Conservation (phyloP, 2,113 vertebrate species). For the Anser cygnoides region DNA sequence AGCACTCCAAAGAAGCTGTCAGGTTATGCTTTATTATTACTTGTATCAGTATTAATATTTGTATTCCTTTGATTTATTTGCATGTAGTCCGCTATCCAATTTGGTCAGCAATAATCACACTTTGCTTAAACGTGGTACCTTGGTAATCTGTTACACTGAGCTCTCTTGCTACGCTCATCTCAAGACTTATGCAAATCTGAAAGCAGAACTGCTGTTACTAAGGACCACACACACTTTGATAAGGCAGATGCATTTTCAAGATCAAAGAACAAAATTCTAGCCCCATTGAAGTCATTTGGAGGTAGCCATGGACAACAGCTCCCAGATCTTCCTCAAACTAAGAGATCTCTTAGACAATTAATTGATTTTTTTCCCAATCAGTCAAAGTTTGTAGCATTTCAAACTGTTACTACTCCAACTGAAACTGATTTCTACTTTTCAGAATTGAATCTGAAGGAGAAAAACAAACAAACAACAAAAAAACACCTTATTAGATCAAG, state of each 20-base stretch:
- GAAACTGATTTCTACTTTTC: not conserved
- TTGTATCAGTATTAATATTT: not conserved
- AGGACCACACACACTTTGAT: not conserved
- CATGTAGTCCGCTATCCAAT: not conserved
- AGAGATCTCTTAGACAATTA: not conserved
- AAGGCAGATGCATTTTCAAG: not conserved
- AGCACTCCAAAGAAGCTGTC: not conserved
- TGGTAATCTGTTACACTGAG: conserved; percentile 39
- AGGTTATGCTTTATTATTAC: not conserved
- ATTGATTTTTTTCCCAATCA: not conserved
- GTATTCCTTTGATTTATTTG: not conserved
- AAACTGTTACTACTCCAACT: rapidly evolving
- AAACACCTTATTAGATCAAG: not conserved
- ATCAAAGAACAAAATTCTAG: conserved; percentile 6
- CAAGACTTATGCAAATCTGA: conserved; percentile 34
- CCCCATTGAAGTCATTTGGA: not conserved
- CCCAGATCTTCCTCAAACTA: not conserved
- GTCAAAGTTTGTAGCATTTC: not conserved
- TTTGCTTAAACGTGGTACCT: not conserved
- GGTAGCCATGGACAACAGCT: not conserved
- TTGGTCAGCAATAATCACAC: conserved; percentile 18
- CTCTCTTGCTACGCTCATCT: not conserved
- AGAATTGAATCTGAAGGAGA: not conserved
- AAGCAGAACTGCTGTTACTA: not conserved
- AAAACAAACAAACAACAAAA: too few species aligned